A percentile compares a stretch with the other conserved stretches of the same genome.
These are phyloP conservation scores for Plebejus melissa DNA, from an alignment of 2,888 invertebrate genomes.

Conservation along the genomic window DNA sequence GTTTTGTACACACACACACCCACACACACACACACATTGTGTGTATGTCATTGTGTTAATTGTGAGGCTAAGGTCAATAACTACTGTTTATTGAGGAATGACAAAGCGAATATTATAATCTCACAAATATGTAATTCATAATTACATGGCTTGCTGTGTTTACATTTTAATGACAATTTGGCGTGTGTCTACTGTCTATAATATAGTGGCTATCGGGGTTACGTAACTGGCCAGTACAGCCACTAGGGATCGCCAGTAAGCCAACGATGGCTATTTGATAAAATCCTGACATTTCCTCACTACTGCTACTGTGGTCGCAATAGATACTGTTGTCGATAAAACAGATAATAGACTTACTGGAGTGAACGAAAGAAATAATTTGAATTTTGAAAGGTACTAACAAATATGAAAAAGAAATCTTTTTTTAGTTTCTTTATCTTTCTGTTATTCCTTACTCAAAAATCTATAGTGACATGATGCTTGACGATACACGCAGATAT, in stretches of 20 bases:
- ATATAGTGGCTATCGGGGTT: constrained; percentile 5
- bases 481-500: too few relatives aligned
- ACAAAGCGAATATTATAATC: too few relatives aligned
- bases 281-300: constrained; percentile 34
- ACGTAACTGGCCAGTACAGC: constrained; percentile 16
- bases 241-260: constrained; percentile 30
- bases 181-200: neutral
- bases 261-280: constrained; percentile 36
- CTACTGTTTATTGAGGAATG: too few relatives aligned
- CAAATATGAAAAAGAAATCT: neutral
- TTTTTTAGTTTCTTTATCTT: neutral
- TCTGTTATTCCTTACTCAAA: neutral
- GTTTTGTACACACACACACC: too few relatives aligned
- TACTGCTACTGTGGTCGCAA: constrained; percentile 28
- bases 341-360: neutral
- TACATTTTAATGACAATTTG: neutral
- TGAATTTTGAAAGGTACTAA: neutral
- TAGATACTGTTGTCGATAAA: constrained; percentile 6
- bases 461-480: neutral
- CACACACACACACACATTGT: too few relatives aligned
- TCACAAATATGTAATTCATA: neutral
- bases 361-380: neutral
- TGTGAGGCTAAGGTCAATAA: too few relatives aligned
- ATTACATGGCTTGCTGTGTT: neutral
- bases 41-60: too few relatives aligned